These are phyloP conservation scores for Dendrocincla tyrannina DNA, from an alignment of 2,797 vertebrate species.

Conservation along the genomic window DNA sequence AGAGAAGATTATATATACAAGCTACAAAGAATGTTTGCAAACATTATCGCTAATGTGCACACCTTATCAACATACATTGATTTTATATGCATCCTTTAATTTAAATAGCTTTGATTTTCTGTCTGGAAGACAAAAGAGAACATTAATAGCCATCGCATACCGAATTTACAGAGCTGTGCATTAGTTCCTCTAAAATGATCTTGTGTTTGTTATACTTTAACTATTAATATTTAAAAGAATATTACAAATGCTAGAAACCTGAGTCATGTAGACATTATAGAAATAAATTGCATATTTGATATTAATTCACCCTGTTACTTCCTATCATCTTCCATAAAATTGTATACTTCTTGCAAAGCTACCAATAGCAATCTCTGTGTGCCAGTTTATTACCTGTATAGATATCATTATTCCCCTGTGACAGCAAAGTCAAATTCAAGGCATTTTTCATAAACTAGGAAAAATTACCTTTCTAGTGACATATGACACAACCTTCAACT, in stretches of 20 bases:
- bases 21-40: constrained; percentile 58
- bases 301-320: constrained; percentile 44
- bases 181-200: constrained; percentile 64
- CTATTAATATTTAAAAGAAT: constrained; percentile 45
- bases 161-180: constrained; percentile 69
- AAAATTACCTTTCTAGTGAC: constrained; percentile 70
- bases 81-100: constrained; percentile 75
- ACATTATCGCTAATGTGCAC: constrained; percentile 58
- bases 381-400: constrained; percentile 59
- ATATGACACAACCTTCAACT: constrained; percentile 54
- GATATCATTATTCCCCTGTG: constrained; percentile 66
- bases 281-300: constrained; percentile 48
- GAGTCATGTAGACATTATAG: neutral
- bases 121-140: constrained; percentile 74
- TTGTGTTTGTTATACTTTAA: constrained; percentile 52
- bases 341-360: constrained; percentile 21
- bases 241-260: constrained; percentile 21
- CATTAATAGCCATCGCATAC: constrained; percentile 68
- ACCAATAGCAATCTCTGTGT: constrained; percentile 21
- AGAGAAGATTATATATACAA: constrained; percentile 11
- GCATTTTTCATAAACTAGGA: constrained; percentile 60
- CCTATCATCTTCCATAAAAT: constrained; percentile 19
- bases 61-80: constrained; percentile 72
- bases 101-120: constrained; percentile 80
- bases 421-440: constrained; percentile 66